phyloP scores from a whole-genome alignment of 2,113 vertebrate species.

The Tringa solitaria region DNA sequence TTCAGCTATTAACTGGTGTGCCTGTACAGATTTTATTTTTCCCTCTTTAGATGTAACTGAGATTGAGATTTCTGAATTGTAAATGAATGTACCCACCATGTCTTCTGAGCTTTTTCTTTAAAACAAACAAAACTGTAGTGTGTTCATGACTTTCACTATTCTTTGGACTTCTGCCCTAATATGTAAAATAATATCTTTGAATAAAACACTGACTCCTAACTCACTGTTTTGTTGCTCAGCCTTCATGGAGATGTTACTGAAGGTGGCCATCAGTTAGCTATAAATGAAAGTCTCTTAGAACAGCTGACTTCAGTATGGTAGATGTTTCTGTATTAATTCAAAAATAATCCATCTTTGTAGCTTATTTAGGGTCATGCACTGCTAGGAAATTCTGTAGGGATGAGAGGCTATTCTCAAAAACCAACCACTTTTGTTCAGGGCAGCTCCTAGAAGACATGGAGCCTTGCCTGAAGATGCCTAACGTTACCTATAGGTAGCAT shows the following conservation, averaged over 20 bases:
- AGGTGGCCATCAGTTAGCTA: neutral
- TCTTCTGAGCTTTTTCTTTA: neutral
- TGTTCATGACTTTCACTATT: neutral
- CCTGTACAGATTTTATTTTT: neutral
- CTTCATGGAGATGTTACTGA: neutral
- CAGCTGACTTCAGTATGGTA: neutral
- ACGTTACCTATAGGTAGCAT: neutral
- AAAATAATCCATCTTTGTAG: neutral
- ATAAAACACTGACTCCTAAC: neutral
- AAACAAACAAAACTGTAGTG: neutral
- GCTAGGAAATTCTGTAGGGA: neutral
- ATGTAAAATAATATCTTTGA: neutral
- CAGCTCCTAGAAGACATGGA: neutral
- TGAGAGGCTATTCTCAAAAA: neutral
- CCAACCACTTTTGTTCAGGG: neutral
- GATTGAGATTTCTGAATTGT: neutral
- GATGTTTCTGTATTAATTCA: neutral
- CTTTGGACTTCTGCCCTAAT: neutral
- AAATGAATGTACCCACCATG: neutral
- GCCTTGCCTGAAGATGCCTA: neutral
- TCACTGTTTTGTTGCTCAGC: neutral
- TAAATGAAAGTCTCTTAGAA: neutral
- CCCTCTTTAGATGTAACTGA: neutral
- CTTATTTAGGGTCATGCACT: neutral
- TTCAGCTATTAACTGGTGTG: neutral